Evolutionary conservation across 1,140 invertebrate genomes (phyloP).

Genomic region (Pseudoatta argentina): DNA sequence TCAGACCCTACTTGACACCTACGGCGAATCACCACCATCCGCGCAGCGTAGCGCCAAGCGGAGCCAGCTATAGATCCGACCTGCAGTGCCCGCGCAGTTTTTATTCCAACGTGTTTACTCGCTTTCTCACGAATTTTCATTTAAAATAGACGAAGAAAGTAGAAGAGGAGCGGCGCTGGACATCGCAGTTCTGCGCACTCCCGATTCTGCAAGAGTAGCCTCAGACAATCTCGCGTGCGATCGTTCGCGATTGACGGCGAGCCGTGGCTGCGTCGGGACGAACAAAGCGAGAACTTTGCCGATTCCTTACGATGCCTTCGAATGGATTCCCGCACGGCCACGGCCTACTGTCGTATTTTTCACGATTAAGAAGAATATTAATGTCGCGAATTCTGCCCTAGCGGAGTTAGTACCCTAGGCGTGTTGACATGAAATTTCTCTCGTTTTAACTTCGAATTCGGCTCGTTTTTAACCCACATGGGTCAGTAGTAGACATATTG

Average conservation of each 20-base stretch:
- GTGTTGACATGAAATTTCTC: slow-evolving; percentile 34
- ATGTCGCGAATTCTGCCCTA: slow-evolving; percentile 43
- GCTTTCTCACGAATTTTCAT: slow-evolving; percentile 84
- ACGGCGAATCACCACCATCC: slow-evolving; percentile 61
- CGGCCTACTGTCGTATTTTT: slow-evolving; percentile 57
- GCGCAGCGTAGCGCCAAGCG: slow-evolving; percentile 63
- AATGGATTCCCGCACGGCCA: slow-evolving; percentile 12
- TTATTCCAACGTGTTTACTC: slow-evolving; percentile 83
- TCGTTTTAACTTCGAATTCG: slow-evolving; percentile 63
- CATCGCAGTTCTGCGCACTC: slow-evolving; percentile 35
- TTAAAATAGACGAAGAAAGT: slow-evolving; percentile 79
- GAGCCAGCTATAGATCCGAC: slow-evolving; percentile 77
- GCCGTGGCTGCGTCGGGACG: slow-evolving; percentile 31
- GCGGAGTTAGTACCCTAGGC: slow-evolving; percentile 51
- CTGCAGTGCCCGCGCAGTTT: slow-evolving; percentile 80
- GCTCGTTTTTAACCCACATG: slow-evolving; percentile 50
- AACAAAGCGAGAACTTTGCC: background rate
- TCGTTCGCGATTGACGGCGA: slow-evolving; percentile 37
- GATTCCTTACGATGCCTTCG: slow-evolving; percentile 32
- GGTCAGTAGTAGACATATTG: slow-evolving; percentile 25
- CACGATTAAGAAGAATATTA: slow-evolving; percentile 17
- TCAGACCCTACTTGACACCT: slow-evolving; percentile 84
- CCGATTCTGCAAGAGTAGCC: slow-evolving; percentile 39
- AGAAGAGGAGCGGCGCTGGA: slow-evolving; percentile 10
- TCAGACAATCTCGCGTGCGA: slow-evolving; percentile 71